phyloP scores from a whole-genome alignment of 2,797 vertebrate species.

The Furcifer pardalis region DNA sequence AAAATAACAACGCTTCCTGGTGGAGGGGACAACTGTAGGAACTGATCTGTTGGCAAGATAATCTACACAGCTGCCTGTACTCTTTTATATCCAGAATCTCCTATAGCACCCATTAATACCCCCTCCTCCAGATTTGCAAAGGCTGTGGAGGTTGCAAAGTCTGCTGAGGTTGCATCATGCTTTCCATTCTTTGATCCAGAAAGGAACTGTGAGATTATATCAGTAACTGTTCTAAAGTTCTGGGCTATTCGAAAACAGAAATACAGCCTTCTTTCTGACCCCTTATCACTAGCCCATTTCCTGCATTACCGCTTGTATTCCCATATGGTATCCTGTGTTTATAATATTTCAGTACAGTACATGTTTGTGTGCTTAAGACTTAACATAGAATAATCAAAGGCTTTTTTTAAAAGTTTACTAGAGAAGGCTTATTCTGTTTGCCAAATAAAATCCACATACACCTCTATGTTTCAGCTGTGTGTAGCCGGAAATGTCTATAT shows the following conservation, averaged over 20 bases:
- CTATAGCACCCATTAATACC: background rate
- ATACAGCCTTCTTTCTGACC: background rate
- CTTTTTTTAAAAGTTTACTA: slow-evolving; percentile 8
- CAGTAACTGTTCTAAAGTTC: background rate
- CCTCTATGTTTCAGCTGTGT: slow-evolving; percentile 80
- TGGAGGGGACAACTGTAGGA: too few species aligned
- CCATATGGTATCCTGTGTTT: background rate
- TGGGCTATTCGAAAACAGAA: background rate
- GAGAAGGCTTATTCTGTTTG: background rate
- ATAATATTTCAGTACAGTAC: background rate
- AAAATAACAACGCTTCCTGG: too few species aligned
- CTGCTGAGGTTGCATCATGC: background rate
- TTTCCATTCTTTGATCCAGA: background rate
- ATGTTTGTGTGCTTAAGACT: background rate
- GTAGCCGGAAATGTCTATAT: slow-evolving; percentile 83
- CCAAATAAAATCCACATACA: background rate
- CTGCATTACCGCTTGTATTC: background rate
- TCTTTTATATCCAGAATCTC: background rate
- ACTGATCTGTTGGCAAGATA: too few species aligned
- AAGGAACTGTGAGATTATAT: background rate
- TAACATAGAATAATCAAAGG: background rate
- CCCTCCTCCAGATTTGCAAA: background rate
- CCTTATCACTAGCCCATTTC: rapidly evolving
- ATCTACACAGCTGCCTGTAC: too few species aligned
- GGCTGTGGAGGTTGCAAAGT: background rate